Evolutionary conservation across 2,797 vertebrate genomes (phyloP).

Genomic region (Chromis chromis): DNA sequence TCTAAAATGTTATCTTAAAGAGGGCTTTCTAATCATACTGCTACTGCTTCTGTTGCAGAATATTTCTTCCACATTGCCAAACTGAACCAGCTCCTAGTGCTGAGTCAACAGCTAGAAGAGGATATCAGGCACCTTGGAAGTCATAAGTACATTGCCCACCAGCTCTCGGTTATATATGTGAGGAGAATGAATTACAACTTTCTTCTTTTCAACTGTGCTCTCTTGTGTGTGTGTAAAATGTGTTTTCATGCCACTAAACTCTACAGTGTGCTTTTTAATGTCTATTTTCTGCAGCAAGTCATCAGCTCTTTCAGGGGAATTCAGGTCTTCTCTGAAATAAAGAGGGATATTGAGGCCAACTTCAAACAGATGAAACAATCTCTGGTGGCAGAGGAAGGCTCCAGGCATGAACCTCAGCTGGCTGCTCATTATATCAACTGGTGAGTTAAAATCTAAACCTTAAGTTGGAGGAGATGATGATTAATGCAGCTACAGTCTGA

Average conservation of each 20-base stretch:
- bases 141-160: slow-evolving; percentile 89
- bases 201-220: not conserved
- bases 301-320: slow-evolving; percentile 85
- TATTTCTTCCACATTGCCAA: slow-evolving; percentile 86
- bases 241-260: not conserved
- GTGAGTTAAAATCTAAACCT: slow-evolving; percentile 67
- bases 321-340: slow-evolving; percentile 79
- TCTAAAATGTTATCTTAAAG: too few relatives aligned
- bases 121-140: slow-evolving; percentile 87
- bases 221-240: not conserved
- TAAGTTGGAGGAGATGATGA: not conserved
- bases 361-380: slow-evolving; percentile 88
- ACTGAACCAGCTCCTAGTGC: slow-evolving; percentile 88
- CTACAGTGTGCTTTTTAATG: not conserved
- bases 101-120: slow-evolving; percentile 88
- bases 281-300: slow-evolving; percentile 81
- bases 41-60: slow-evolving; percentile 72
- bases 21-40: not conserved
- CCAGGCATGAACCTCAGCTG: slow-evolving; percentile 85
- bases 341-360: slow-evolving; percentile 88
- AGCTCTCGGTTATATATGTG: slow-evolving; percentile 89
- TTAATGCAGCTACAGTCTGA: slow-evolving; percentile 6
- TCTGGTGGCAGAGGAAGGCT: slow-evolving; percentile 81
- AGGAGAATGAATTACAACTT: slow-evolving; percentile 43
- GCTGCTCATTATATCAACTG: slow-evolving; percentile 84